Base-by-base conservation (phyloP, 2,113 vertebrate genomes). In the Delphinus delphis region DNA sequence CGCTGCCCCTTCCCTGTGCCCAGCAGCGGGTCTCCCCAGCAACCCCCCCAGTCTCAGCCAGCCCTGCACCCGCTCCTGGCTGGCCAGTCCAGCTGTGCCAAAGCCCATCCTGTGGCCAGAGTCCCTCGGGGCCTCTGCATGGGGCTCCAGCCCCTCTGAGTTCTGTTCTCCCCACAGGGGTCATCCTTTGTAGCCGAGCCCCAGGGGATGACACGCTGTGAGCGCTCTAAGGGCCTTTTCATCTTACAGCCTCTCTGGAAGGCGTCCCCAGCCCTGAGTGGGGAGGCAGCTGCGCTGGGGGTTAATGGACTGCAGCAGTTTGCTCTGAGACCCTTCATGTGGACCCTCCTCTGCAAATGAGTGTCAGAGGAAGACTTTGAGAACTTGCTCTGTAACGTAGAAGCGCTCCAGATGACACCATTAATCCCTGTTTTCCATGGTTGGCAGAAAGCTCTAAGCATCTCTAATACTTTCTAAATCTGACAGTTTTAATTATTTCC, bases 401-500 rank as follows among this genome's bases (percentile, higher is more conserved):
- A 14, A 58, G 90, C 5, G 63, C 26, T 18, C 6, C 8, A 0
- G 65, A 33, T 89, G 44, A 58, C 92, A 81, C 97, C 80, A 68
- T 74, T 96, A 96, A 96, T 93, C 95, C 97, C 50, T 58, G 90
- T 80, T 95, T 83, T 88, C 95, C 96, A 77, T 44, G 44, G 97
- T 58, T 90, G 97, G 95, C 97, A 96, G 97, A 41, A 96, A 81
- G 80, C 94, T 58, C 71, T 96, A 90, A 94, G 97, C 60, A 41
- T 95, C 90, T 50, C 88, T 88, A 95, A 96, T 79, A 50, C 93
- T 71, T 94, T 93, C 94, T 65, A 33, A 65, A 88, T 85, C 94
- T 95, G 98, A 97, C 97, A 95, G 95, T 68, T 96, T 96, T 97
- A 95, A 97, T 97, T 96, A 96, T 97, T 97, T 97, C 73, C 90